These are phyloP conservation scores for Oryzaephilus surinamensis DNA, from an alignment of 1,140 invertebrate species.

Conservation along the genomic window DNA sequence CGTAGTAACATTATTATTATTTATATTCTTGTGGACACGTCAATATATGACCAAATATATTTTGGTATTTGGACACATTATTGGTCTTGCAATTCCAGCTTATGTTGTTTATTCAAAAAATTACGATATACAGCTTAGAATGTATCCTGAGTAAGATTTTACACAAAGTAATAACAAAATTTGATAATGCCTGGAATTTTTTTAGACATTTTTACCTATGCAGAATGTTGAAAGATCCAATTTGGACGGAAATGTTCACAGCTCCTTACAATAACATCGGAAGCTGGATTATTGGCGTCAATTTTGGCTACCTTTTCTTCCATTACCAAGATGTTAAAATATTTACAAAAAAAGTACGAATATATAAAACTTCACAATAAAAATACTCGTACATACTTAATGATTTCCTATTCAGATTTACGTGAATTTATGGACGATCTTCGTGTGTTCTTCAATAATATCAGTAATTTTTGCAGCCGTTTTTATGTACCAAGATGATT, in stretches of 20 bases:
- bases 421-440: constrained; percentile 18
- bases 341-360: constrained; percentile 10
- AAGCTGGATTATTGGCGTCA: constrained; percentile 18
- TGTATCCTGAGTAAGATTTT: constrained; percentile 24
- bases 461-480: constrained; percentile 17
- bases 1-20: constrained; percentile 13
- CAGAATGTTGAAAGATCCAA: constrained; percentile 9
- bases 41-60: constrained; percentile 12
- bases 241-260: constrained; percentile 8
- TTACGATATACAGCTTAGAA: constrained; percentile 19
- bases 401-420: constrained; percentile 16
- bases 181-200: background rate
- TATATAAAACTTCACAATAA: constrained; percentile 3
- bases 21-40: constrained; percentile 15
- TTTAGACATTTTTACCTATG: constrained; percentile 4
- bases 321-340: constrained; percentile 8
- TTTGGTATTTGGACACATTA: constrained; percentile 11
- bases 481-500: constrained; percentile 15
- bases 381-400: background rate
- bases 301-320: constrained; percentile 19
- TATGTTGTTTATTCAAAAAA: constrained; percentile 16
- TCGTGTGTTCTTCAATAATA: constrained; percentile 15
- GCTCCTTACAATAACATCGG: constrained; percentile 19
- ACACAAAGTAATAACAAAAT: background rate
- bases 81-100: constrained; percentile 17